Percentiles rank a stretch among this genome's conserved stretches.
phyloP scores from a whole-genome alignment of 2,797 vertebrate species.

The Pygocentrus nattereri region DNA sequence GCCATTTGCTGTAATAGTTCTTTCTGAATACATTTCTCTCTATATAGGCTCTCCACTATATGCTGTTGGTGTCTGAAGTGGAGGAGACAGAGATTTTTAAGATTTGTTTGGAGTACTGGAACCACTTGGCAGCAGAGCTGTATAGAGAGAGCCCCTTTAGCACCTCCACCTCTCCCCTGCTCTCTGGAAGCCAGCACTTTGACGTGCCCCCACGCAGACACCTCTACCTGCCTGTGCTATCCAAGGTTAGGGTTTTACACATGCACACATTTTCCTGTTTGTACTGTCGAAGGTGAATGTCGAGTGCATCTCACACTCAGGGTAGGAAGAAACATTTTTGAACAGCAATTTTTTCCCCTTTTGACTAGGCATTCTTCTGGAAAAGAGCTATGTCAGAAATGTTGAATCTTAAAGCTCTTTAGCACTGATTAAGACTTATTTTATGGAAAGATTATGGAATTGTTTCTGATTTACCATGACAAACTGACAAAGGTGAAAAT shows the following conservation, averaged over 20 bases:
- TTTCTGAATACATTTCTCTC: neutral
- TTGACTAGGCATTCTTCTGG: no score
- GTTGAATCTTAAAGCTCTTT: no score
- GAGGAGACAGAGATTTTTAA: constrained; percentile 99
- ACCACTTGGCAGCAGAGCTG: constrained; percentile 95
- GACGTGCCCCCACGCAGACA: constrained; percentile 95
- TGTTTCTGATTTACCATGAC: no score
- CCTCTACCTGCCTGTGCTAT: constrained; percentile 93
- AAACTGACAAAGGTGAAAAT: no score
- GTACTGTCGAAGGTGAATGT: neutral
- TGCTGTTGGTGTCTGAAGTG: constrained; percentile 96
- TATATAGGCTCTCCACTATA: constrained; percentile 90
- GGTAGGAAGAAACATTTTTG: neutral
- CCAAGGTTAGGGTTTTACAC: constrained; percentile 82
- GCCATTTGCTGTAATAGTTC: neutral
- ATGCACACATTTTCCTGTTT: neutral
- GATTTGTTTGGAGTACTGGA: constrained; percentile 98
- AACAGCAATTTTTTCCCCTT: no score
- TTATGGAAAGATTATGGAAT: no score
- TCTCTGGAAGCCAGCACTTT: constrained; percentile 94
- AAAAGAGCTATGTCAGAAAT: no score
- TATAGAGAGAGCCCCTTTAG: constrained; percentile 96
- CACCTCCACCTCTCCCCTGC: constrained; percentile 90
- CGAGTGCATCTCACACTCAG: neutral
- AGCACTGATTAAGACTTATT: no score